phyloP scores from a whole-genome alignment of 2,113 vertebrate species.

The Leptobrachium ailaonicum region DNA sequence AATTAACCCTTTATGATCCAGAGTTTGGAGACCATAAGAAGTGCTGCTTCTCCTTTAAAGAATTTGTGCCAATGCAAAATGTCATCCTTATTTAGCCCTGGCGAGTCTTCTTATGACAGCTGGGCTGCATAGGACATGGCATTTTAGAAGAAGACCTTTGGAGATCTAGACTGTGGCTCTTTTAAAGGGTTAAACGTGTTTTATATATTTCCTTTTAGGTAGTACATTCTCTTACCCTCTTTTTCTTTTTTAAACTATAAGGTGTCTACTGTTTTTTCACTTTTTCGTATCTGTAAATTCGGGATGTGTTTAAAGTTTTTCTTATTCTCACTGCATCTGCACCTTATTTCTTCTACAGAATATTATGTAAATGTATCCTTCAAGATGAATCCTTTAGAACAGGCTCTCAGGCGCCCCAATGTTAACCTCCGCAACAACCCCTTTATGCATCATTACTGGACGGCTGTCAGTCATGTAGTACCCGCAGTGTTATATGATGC shows the following conservation, averaged over 20 bases:
- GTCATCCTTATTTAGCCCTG: too few species aligned
- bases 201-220: background rate
- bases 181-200: too few species aligned
- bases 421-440: constrained; percentile 72
- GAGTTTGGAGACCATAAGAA: too few species aligned
- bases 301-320: constrained; percentile 54
- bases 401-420: constrained; percentile 78
- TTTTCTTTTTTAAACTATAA: too few species aligned
- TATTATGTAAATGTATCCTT: constrained; percentile 73
- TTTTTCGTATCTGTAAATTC: constrained; percentile 54
- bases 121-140: too few species aligned
- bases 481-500: constrained; percentile 83
- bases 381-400: constrained; percentile 85
- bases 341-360: constrained; percentile 82
- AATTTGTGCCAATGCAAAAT: too few species aligned
- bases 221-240: background rate
- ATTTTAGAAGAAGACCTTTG: too few species aligned
- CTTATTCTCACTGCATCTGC: constrained; percentile 73
- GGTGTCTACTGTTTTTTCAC: constrained; percentile 51
- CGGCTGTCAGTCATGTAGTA: constrained; percentile 71
- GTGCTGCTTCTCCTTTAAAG: too few species aligned
- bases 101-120: too few species aligned
- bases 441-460: constrained; percentile 77
- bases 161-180: too few species aligned
- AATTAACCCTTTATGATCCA: too few species aligned